Percentiles rank a stretch among this genome's conserved stretches.
phyloP scores from a whole-genome alignment of 2,113 vertebrate species.

The Dromiciops gliroides region DNA sequence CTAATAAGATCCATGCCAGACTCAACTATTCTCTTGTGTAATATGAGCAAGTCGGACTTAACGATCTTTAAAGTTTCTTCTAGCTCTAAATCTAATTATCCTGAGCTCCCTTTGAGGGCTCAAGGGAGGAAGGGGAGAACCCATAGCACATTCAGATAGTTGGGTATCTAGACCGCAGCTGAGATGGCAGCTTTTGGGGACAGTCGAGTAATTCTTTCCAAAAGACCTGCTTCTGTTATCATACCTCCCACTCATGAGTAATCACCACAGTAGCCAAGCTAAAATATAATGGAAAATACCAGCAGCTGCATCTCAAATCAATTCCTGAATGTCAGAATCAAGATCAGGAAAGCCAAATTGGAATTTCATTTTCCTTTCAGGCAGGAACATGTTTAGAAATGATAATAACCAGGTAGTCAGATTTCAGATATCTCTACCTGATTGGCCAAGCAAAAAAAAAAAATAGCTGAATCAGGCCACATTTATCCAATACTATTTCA shows the following conservation, averaged over 20 bases:
- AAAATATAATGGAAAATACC: neutral
- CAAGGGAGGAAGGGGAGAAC: neutral
- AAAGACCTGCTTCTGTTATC: neutral
- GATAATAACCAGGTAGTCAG: neutral
- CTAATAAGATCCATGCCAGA: neutral
- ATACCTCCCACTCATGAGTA: neutral
- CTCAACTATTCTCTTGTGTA: neutral
- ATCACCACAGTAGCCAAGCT: neutral
- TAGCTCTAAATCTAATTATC: neutral
- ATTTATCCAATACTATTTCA: neutral
- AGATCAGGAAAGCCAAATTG: neutral
- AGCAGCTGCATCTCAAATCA: neutral
- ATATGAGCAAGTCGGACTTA: neutral
- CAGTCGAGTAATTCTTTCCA: neutral
- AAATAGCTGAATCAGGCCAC: neutral
- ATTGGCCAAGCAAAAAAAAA: neutral
- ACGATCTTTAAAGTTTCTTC: neutral
- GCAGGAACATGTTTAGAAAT: slow-evolving; percentile 50
- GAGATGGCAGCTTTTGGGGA: neutral
- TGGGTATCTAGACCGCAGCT: neutral
- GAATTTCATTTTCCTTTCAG: slow-evolving; percentile 6
- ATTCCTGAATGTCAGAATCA: neutral
- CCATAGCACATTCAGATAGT: neutral
- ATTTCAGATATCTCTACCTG: neutral
- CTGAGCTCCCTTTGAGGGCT: neutral